Base-by-base conservation (phyloP, 53 echinoderm and acorn worm species). In the Luidia sarsii region DNA sequence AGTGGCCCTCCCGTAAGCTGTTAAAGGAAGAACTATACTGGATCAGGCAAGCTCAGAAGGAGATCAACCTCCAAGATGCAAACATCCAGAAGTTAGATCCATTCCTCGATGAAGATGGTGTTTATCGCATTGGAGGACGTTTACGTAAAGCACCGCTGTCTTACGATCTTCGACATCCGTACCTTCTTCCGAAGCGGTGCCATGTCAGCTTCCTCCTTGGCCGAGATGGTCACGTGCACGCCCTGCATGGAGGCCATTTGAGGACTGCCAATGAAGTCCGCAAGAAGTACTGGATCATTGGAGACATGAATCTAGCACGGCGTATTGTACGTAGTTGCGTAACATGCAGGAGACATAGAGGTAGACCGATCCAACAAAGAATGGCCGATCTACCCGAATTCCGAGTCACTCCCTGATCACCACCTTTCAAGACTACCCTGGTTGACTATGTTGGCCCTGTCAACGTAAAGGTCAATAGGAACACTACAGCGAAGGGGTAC, bases 381-480 rank as follows among this genome's bases (percentile, higher is more conserved):
- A 92, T 92, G 88, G 88, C 92, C 11, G 88, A 92, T 68, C 37
- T 90, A 36, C 87, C 84, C 79, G 87, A 80, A 7, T 90, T 85
- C 75, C 54, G 86, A 45, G 74, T 88, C 35, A 86, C 21, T n/a
- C 85, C 90, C 21, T 89, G 90, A 20, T 35, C 87, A 38, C 84
- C 91, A 0, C 84, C 84, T 4, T 87, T 91, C 67, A 63, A 84
- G 64, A 84, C 91, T 1, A 91, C 91, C 27, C 70, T 91, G 20
- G 92, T n/a, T n/a, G n/a, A n/a, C n/a, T n/a, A n/a, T n/a, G n/a
- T n/a, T n/a, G n/a, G n/a, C n/a, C n/a, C n/a, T n/a, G n/a, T n/a
- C n/a, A n/a, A n/a, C n/a, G n/a, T n/a, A n/a, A n/a, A n/a, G n/a
- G n/a, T n/a, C n/a, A n/a, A n/a, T n/a, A n/a, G n/a, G n/a, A n/a